Evolutionary conservation across 2,888 invertebrate genomes (phyloP).

Genomic region (Drosophila siamana): DNA sequence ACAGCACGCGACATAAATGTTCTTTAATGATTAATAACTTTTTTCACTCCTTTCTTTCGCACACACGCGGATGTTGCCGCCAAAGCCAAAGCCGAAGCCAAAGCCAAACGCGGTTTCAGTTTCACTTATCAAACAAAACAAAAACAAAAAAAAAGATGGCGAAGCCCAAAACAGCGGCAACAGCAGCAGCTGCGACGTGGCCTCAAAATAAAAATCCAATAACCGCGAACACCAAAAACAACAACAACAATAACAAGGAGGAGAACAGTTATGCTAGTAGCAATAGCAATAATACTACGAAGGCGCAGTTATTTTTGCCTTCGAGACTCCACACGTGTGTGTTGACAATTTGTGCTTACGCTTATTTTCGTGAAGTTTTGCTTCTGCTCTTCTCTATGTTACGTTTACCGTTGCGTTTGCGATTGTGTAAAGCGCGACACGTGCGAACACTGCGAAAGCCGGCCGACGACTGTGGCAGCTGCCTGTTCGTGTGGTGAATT

Average conservation of each 20-base stretch:
- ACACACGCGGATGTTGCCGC: constrained; percentile 46
- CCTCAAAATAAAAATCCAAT: constrained; percentile 59
- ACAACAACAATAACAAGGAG: constrained; percentile 8
- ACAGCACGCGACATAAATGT: constrained; percentile 72
- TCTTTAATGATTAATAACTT: constrained; percentile 77
- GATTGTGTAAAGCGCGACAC: constrained; percentile 31
- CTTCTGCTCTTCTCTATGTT: background rate
- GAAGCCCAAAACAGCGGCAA: constrained; percentile 12
- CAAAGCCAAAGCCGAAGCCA: constrained; percentile 15
- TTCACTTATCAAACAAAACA: constrained; percentile 55
- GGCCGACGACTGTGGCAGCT: constrained; percentile 73
- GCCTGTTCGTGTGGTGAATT: constrained; percentile 62
- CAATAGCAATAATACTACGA: background rate
- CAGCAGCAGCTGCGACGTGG: constrained; percentile 23
- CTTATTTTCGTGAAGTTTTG: constrained; percentile 21
- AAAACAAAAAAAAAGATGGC: constrained; percentile 36
- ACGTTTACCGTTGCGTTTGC: background rate
- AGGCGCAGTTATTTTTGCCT: constrained; percentile 10
- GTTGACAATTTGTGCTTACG: constrained; percentile 56
- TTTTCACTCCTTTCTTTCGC: constrained; percentile 68
- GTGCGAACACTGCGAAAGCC: constrained; percentile 70
- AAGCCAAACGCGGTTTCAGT: constrained; percentile 58
- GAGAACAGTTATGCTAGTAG: background rate
- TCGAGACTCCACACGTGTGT: constrained; percentile 60
- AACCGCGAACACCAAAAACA: constrained; percentile 35